Percentiles rank a stretch among this genome's conserved stretches.
Conservation (phyloP, 2,797 vertebrate genomes). For the Lycodopsis pacificus region DNA sequence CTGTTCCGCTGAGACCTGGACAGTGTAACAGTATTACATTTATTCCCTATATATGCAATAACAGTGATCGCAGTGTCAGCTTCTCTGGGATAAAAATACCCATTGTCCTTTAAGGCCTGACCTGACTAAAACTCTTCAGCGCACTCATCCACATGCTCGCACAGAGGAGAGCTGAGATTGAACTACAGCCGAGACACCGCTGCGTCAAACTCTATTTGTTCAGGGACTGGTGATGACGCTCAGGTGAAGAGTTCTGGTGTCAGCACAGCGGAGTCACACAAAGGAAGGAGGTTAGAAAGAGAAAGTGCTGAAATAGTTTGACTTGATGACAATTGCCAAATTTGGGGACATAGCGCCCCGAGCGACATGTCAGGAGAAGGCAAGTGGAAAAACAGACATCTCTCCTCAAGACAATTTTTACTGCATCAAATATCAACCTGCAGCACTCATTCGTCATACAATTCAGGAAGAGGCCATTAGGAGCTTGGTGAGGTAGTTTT, state of each 20-base stretch:
- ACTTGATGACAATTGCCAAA: slow-evolving; percentile 29
- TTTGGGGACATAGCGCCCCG: slow-evolving; percentile 15
- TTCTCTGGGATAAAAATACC: slow-evolving; percentile 59
- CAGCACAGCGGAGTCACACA: slow-evolving; percentile 31
- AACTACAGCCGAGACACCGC: slow-evolving; percentile 52
- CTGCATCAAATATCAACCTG: slow-evolving; percentile 51
- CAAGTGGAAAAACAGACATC: slow-evolving; percentile 17
- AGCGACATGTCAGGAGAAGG: slow-evolving; percentile 25
- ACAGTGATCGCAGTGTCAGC: slow-evolving; percentile 40
- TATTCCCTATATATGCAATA: slow-evolving; percentile 34
- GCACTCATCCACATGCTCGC: slow-evolving; percentile 43
- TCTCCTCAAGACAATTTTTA: slow-evolving; percentile 41
- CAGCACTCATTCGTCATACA: slow-evolving; percentile 57
- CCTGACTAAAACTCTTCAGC: slow-evolving; percentile 53
- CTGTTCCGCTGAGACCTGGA: slow-evolving; percentile 15
- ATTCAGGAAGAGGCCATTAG: slow-evolving; percentile 53
- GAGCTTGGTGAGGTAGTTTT: slow-evolving; percentile 55
- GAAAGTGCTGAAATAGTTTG: slow-evolving; percentile 4
- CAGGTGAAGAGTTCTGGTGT: slow-evolving; percentile 49
- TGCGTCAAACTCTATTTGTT: slow-evolving; percentile 63
- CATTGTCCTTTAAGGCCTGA: slow-evolving; percentile 61
- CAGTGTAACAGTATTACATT: slow-evolving; percentile 9
- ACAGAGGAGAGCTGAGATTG: slow-evolving; percentile 34
- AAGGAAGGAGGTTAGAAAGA: slow-evolving; percentile 16
- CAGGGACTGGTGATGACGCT: slow-evolving; percentile 45